These are phyloP conservation scores for Tolypeutes matacus DNA, from an alignment of 2,797 vertebrate species.

Conservation along the genomic window DNA sequence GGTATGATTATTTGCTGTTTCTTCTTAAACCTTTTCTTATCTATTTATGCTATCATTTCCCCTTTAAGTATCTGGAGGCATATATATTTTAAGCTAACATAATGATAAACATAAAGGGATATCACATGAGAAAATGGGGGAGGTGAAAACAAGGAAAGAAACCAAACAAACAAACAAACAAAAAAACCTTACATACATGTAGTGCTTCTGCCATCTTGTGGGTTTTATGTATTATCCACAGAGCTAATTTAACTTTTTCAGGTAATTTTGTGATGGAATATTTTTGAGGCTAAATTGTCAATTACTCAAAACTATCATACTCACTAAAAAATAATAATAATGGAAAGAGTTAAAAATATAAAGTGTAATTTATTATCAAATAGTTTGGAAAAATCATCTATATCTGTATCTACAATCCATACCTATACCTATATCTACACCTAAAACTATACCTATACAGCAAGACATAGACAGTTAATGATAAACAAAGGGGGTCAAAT, in stretches of 20 bases:
- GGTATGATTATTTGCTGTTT: background rate
- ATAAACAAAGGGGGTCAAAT: background rate
- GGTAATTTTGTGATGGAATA: background rate
- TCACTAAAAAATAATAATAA: background rate
- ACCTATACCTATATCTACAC: background rate
- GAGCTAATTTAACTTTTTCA: background rate
- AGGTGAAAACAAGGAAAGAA: background rate
- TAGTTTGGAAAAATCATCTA: background rate
- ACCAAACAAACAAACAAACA: background rate
- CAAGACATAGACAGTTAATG: background rate
- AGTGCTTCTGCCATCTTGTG: slow-evolving; percentile 9
- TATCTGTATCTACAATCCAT: background rate
- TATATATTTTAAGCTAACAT: slow-evolving; percentile 4
- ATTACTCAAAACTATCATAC: background rate
- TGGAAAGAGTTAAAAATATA: background rate
- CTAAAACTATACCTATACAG: background rate
- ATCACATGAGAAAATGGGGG: background rate
- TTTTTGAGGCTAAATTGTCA: background rate
- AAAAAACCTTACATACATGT: background rate
- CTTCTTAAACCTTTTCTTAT: background rate
- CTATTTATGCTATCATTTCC: background rate
- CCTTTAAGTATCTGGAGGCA: background rate
- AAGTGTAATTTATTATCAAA: background rate
- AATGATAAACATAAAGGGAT: background rate
- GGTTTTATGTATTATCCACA: background rate